Conservation (phyloP, 53 echinoderm and acorn worm species). For the Pentamera pediparva region DNA sequence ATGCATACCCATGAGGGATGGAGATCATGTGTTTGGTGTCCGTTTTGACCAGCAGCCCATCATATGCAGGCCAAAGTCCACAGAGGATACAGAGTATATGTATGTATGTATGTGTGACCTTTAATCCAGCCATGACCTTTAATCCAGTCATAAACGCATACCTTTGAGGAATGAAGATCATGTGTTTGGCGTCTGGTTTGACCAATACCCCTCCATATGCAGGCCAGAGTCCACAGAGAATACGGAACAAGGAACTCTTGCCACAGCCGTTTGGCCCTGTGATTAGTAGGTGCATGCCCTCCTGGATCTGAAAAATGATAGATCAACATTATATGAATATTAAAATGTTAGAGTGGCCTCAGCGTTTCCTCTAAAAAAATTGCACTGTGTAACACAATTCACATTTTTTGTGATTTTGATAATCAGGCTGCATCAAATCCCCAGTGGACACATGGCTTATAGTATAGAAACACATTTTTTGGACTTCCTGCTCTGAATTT, state of each 20-base stretch:
- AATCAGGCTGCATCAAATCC: too few species aligned
- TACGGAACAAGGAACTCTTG: conserved; percentile 95
- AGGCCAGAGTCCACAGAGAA: conserved; percentile 93
- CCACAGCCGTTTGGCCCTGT: conserved; percentile 98
- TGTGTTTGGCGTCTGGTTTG: conserved; percentile 80
- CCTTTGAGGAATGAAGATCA: conserved; percentile 98
- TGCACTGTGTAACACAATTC: too few species aligned
- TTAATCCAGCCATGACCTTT: too few species aligned
- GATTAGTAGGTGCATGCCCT: conserved; percentile 90
- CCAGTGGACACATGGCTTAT: too few species aligned
- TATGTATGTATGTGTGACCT: too few species aligned
- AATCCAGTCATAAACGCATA: too few species aligned
- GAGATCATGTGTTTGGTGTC: conserved; percentile 88
- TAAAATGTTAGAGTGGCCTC: too few species aligned
- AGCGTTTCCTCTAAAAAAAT: too few species aligned
- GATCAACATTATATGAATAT: too few species aligned
- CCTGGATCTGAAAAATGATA: conserved; percentile 41
- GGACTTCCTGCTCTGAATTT: too few species aligned
- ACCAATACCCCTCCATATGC: conserved; percentile 77
- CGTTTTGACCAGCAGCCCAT: conserved; percentile 72
- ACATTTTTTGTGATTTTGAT: too few species aligned
- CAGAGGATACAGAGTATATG: conserved; percentile 89
- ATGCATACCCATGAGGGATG: conserved; percentile 97
- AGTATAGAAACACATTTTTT: too few species aligned
- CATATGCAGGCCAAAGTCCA: conserved; percentile 95